Base-by-base conservation (phyloP, 2,113 vertebrate species). In the Calidris pugnax region DNA sequence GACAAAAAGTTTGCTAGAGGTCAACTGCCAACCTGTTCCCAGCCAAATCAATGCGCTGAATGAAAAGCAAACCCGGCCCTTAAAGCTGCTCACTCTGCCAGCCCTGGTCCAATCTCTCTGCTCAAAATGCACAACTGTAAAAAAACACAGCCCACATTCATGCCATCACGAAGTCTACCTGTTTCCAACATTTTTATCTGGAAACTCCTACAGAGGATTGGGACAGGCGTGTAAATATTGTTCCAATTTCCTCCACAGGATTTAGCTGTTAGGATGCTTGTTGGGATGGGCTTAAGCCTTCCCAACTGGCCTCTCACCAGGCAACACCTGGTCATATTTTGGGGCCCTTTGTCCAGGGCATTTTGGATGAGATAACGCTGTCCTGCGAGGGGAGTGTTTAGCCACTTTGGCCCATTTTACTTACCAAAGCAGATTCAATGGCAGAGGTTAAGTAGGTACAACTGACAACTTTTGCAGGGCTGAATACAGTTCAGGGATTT, bases 71-170 rank as follows among this genome's bases (percentile, higher is more conserved):
- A 12, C 14, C 33, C 55, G 33, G 18, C 8, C 27, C n/a, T 62
- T 83, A 19, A 50, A 66, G 91, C 30, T 59, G 32, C 28, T 80
- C 3, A 0, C 4, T 47, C 83, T 76, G 41, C 48, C 78, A 75
- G 18, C 13, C 16, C 33, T 0, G 0, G 43, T 57, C 35, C 21
- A 51, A 45, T 7, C 8, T 26, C 73, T 69, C 33, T 57, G 30
- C 13, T 37, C 27, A 32, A 66, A 68, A 33, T 15, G 11, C 26
- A 57, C 57, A 87, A 76, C n/a, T 24, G 50, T 14, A 41, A 69
- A 88, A 63, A 48, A 23, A 12, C 22, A 32, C 2, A 81, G 20
- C 14, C 13, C n/a, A 16, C 35, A 26, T n/a, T 68, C 35, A 45
- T 39, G 30, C 9, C 26, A 48, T 35, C 27, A n/a, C 9, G 26